phyloP scores from a whole-genome alignment of 1,140 invertebrate genomes.

The Drosophila simulans region DNA sequence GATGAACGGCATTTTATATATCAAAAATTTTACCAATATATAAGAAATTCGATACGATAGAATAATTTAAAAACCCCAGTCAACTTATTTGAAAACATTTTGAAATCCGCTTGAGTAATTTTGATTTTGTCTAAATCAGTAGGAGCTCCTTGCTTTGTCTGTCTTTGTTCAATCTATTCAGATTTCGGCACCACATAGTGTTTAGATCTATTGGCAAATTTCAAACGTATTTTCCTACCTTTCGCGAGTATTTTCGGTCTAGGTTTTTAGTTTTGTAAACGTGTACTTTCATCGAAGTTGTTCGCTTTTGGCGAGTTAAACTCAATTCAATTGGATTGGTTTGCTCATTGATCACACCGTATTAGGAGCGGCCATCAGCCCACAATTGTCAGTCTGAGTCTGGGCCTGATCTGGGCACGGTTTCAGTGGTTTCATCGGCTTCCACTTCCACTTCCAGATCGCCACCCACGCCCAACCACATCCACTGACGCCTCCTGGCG shows the following conservation, averaged over 20 bases:
- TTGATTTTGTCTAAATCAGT: background rate
- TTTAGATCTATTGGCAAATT: slow-evolving; percentile 19
- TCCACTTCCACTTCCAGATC: slow-evolving; percentile 60
- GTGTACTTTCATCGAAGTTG: slow-evolving; percentile 12
- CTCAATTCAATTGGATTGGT: slow-evolving; percentile 57
- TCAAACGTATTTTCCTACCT: background rate
- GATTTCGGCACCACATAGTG: slow-evolving; percentile 10
- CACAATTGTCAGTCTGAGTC: slow-evolving; percentile 28
- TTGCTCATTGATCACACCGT: slow-evolving; percentile 67
- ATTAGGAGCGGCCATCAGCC: slow-evolving; percentile 59
- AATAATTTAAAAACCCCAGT: background rate
- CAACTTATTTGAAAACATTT: background rate
- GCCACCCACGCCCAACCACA: slow-evolving; percentile 46
- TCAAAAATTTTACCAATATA: too few species aligned
- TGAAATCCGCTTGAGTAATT: background rate
- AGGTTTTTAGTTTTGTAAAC: slow-evolving; percentile 12
- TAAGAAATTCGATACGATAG: too few species aligned
- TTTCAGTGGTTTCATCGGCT: slow-evolving; percentile 8
- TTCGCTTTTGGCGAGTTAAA: slow-evolving; percentile 40
- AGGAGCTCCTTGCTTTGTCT: slow-evolving; percentile 1
- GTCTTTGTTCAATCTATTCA: background rate
- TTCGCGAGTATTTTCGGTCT: slow-evolving; percentile 16
- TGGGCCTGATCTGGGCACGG: slow-evolving; percentile 46
- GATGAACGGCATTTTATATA: too few species aligned
- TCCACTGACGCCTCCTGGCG: slow-evolving; percentile 61